Conservation (phyloP, 2,888 invertebrate species). For the Cetonia aurata region DNA sequence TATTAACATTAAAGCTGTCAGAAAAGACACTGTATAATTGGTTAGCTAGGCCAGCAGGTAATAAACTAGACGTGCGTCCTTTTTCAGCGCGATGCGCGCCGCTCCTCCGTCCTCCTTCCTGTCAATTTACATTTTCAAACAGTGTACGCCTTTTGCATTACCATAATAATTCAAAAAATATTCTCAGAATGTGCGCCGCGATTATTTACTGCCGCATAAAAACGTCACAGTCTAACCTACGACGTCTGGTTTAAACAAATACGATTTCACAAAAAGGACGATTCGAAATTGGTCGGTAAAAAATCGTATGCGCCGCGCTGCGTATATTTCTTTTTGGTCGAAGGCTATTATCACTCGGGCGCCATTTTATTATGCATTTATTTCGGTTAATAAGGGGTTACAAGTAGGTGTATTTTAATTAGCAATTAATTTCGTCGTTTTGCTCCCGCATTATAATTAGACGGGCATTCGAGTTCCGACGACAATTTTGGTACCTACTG, state of each 20-base stretch:
- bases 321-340: slow-evolving; percentile 54
- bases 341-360: slow-evolving; percentile 58
- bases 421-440: slow-evolving; percentile 31
- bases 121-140: slow-evolving; percentile 68
- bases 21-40: slow-evolving; percentile 68
- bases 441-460: slow-evolving; percentile 22
- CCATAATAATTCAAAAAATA: slow-evolving; percentile 67
- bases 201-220: slow-evolving; percentile 34
- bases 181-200: slow-evolving; percentile 45
- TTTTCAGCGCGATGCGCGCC: slow-evolving; percentile 53
- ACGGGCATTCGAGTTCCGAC: slow-evolving; percentile 1
- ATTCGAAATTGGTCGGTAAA: slow-evolving; percentile 56
- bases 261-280: slow-evolving; percentile 56
- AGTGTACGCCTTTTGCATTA: slow-evolving; percentile 67
- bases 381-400: slow-evolving; percentile 53
- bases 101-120: slow-evolving; percentile 63
- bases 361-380: slow-evolving; percentile 54
- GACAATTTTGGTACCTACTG: background rate
- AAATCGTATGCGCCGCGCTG: slow-evolving; percentile 47
- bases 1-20: slow-evolving; percentile 68
- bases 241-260: slow-evolving; percentile 58
- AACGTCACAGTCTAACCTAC: slow-evolving; percentile 57
- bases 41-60: slow-evolving; percentile 66
- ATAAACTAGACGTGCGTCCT: slow-evolving; percentile 63
- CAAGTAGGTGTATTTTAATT: slow-evolving; percentile 44